Base-by-base conservation (phyloP, 1,140 invertebrate species). In the Hycleus phaleratus region DNA sequence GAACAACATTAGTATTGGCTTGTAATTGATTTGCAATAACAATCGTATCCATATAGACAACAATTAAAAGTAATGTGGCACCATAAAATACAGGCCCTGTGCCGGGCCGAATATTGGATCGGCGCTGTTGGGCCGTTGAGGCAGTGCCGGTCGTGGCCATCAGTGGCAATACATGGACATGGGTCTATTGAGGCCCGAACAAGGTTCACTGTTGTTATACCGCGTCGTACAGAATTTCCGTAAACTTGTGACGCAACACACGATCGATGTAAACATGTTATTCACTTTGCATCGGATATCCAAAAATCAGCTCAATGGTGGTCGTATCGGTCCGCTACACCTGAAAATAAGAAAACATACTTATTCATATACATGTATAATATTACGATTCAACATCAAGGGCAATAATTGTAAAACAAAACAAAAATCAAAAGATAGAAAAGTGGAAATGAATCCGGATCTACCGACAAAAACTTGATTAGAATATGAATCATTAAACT, bases 191-290 rank as follows among this genome's bases (percentile, higher is more conserved):
- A 47, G 57, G 57, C 50, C 50, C 50, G 50, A 46, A 40, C 40
- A 53, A 54, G 57, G 49, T 59, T 53, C 38, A 43, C 39, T 32
- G 32, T 32, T 32, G 32, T 32, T 45, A 49, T 38, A 10, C 12
- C 49, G 45, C 56, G 25, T 43, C 43, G 45, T 46, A 52, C 56
- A 46, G 38, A 47, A 46, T 46, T 53, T 44, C 49, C 42, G 50
- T 52, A 53, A 58, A 52, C 49, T 52, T 40, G 46, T 58, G 47
- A 49, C 47, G 49, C 40, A 53, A 52, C 38, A 44, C 46, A 25
- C 25, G 42, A 52, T 58, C 49, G 52, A 45, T 58, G 48, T 58
- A 53, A 58, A 58, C 56, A 58, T 58, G 56, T 51, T 58, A 58
- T 52, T 58, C 50, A 58, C 45, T 53, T 53, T 44, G 45, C 39